Evolutionary conservation across 2,888 invertebrate species (phyloP).

Genomic region (Synergus laeviventris): DNA sequence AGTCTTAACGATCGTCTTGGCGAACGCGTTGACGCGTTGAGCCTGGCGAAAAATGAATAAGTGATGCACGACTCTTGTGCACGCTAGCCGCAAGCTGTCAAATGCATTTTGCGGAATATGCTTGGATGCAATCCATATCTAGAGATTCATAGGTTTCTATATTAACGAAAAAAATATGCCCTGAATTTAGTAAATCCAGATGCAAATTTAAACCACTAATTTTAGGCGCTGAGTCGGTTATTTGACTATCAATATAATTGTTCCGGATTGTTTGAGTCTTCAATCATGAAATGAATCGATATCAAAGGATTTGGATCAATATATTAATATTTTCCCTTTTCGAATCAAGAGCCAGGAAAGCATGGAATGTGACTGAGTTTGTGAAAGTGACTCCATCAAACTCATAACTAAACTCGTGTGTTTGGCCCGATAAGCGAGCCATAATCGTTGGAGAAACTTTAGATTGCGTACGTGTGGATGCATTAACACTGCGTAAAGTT

Average conservation of each 20-base stretch:
- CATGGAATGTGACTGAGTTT: background rate
- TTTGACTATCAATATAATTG: background rate
- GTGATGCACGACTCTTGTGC: slow-evolving; percentile 65
- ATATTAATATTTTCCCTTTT: slow-evolving; percentile 14
- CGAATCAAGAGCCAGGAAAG: background rate
- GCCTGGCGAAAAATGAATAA: slow-evolving; percentile 65
- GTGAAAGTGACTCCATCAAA: slow-evolving; percentile 12
- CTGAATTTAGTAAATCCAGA: too few species aligned
- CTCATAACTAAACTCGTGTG: background rate
- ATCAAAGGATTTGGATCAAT: background rate
- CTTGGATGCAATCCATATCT: background rate
- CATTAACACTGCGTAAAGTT: slow-evolving; percentile 36
- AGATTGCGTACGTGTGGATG: slow-evolving; percentile 30
- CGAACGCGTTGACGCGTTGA: slow-evolving; percentile 64
- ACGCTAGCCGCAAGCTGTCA: slow-evolving; percentile 56
- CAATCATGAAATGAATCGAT: background rate
- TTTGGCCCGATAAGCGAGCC: slow-evolving; percentile 19
- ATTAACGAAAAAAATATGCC: background rate
- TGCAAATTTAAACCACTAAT: too few species aligned
- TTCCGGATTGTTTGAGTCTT: background rate
- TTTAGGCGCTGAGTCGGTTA: background rate
- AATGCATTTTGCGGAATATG: slow-evolving; percentile 14
- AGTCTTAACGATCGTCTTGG: slow-evolving; percentile 65
- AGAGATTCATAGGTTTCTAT: slow-evolving; percentile 2
- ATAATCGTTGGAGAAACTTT: slow-evolving; percentile 15